phyloP scores from a whole-genome alignment of 2,113 vertebrate species.

The Sialia sialis region DNA sequence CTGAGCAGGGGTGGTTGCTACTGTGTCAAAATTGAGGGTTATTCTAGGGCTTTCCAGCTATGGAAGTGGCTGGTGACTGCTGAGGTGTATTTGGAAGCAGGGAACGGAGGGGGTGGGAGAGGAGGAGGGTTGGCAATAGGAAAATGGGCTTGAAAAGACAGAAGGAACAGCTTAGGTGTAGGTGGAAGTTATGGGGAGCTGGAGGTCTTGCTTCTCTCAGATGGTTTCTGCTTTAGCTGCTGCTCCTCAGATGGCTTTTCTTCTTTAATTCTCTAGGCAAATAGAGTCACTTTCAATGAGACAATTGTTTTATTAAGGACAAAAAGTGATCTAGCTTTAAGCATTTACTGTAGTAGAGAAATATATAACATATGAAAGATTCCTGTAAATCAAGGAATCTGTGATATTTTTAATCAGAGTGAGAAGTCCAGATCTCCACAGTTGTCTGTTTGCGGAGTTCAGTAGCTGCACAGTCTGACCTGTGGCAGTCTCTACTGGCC shows the following conservation, averaged over 20 bases:
- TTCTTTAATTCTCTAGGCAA: not conserved
- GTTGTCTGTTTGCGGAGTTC: not conserved
- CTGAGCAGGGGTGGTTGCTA: not conserved
- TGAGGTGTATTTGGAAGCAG: not conserved
- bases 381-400: not conserved
- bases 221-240: not conserved
- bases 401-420: not conserved
- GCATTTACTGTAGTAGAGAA: not conserved
- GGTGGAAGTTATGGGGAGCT: not conserved
- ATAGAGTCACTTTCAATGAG: not conserved
- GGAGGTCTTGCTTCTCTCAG: not conserved
- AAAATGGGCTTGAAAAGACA: not conserved
- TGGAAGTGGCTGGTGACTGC: not conserved
- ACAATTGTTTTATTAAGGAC: not conserved
- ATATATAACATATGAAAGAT: not conserved
- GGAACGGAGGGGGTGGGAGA: not conserved
- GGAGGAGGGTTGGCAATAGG: not conserved
- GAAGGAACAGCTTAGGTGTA: not conserved
- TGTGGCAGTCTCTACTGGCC: not conserved
- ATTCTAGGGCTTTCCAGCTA: not conserved
- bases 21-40: not conserved
- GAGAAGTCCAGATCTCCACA: not conserved
- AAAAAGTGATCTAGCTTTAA: not conserved
- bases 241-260: not conserved
- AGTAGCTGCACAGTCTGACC: not conserved